A percentile compares a stretch with the other conserved stretches of the same genome.
phyloP scores from a whole-genome alignment of 2,113 vertebrate genomes.

The Fregetta grallaria region DNA sequence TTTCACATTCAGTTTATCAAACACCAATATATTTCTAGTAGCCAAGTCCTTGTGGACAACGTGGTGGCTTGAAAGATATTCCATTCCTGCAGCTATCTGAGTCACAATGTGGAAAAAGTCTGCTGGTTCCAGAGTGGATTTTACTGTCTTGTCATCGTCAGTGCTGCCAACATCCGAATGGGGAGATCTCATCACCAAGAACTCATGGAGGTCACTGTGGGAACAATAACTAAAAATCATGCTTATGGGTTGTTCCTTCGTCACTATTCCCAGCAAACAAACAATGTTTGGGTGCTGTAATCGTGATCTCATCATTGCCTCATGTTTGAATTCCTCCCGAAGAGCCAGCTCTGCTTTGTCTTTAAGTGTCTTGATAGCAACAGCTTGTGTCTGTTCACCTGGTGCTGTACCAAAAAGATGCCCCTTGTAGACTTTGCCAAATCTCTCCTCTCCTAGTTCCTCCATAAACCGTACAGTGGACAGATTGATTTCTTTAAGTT shows the following conservation, averaged over 20 bases:
- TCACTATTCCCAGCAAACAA: constrained; percentile 88
- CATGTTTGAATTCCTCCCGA: constrained; percentile 92
- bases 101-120: constrained; percentile 92
- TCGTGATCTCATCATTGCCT: constrained; percentile 85
- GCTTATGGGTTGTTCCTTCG: constrained; percentile 92
- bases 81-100: constrained; percentile 95
- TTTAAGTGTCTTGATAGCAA: constrained; percentile 94
- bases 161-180: constrained; percentile 94
- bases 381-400: constrained; percentile 89
- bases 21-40: constrained; percentile 91
- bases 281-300: constrained; percentile 93
- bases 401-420: constrained; percentile 88
- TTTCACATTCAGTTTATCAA: constrained; percentile 91
- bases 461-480: constrained; percentile 93
- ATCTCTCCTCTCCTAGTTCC: constrained; percentile 93
- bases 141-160: constrained; percentile 91
- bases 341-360: constrained; percentile 90
- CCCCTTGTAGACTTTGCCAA: constrained; percentile 96
- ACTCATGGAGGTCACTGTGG: constrained; percentile 93
- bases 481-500: constrained; percentile 91
- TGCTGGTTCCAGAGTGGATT: constrained; percentile 89
- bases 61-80: constrained; percentile 92
- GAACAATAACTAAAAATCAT: constrained; percentile 92
- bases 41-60: constrained; percentile 95
- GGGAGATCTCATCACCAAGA: constrained; percentile 92